phyloP scores from a whole-genome alignment of 1,140 invertebrate genomes.

The Luehdorfia chinensis region DNA sequence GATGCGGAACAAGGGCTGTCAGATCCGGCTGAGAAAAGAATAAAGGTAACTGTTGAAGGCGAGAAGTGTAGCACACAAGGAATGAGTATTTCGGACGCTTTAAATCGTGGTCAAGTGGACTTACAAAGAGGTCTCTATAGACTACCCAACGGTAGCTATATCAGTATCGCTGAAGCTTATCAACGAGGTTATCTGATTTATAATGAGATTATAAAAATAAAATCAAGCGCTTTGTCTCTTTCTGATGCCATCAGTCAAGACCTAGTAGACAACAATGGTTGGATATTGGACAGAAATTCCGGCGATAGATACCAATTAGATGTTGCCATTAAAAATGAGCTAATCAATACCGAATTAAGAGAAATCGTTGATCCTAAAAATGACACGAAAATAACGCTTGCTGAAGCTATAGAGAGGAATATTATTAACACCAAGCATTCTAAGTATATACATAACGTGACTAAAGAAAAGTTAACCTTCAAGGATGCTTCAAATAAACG shows the following conservation, averaged over 20 bases:
- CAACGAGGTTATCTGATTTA: conserved; percentile 84
- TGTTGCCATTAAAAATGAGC: conserved; percentile 86
- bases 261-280: conserved; percentile 87
- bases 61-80: conserved; percentile 75
- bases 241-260: conserved; percentile 89
- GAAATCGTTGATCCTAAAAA: conserved; percentile 89
- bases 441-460: conserved; percentile 86
- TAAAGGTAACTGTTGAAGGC: conserved; percentile 85
- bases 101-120: conserved; percentile 88
- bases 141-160: conserved; percentile 81
- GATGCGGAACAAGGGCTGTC: conserved; percentile 87
- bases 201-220: conserved; percentile 84
- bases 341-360: conserved; percentile 85
- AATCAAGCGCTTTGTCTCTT: conserved; percentile 85
- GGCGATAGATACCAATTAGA: conserved; percentile 88
- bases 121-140: conserved; percentile 85
- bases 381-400: conserved; percentile 88
- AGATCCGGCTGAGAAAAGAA: conserved; percentile 83
- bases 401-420: conserved; percentile 86
- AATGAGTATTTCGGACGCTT: conserved; percentile 85
- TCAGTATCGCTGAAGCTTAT: conserved; percentile 89
- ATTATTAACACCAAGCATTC: conserved; percentile 88
- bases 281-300: conserved; percentile 89
- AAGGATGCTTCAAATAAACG: conserved; percentile 87
- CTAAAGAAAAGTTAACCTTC: conserved; percentile 86